Evolutionary conservation across 2,113 vertebrate species (phyloP).

Genomic region (Anarhynchus alexandrinus): DNA sequence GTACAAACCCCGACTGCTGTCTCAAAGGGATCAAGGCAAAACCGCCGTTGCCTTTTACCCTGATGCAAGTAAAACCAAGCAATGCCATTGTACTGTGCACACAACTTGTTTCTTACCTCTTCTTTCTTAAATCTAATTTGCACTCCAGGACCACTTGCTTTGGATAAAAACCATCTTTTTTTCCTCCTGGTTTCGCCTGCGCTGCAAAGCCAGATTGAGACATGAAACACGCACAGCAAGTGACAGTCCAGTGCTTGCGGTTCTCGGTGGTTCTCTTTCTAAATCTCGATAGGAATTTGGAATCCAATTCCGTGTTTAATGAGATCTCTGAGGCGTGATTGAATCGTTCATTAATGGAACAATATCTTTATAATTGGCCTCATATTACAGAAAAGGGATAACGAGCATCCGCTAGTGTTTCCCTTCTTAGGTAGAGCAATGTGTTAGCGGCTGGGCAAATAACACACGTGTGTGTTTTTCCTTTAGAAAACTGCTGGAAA

Average conservation of each 20-base stretch:
- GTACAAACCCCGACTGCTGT: not conserved
- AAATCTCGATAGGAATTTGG: not conserved
- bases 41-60: not conserved
- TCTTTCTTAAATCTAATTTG: not conserved
- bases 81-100: not conserved
- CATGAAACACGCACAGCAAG: not conserved
- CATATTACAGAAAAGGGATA: not conserved
- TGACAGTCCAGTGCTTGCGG: not conserved
- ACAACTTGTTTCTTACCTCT: not conserved
- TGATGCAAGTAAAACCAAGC: not conserved
- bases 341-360: not conserved
- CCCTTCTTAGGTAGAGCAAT: not conserved
- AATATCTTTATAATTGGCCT: not conserved
- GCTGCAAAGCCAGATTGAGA: not conserved
- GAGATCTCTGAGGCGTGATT: conserved; percentile 1
- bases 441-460: not conserved
- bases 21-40: not conserved
- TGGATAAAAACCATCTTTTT: not conserved
- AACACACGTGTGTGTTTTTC: not conserved
- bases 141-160: not conserved
- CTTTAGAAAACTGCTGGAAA: not conserved
- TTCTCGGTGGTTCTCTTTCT: not conserved
- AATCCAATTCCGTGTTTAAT: conserved; percentile 6
- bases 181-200: not conserved
- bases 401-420: not conserved